Evolutionary conservation across 2,888 invertebrate genomes (phyloP), one percentile per base, ranked within the genome.

Genomic region (Pterostichus madidus): DNA sequence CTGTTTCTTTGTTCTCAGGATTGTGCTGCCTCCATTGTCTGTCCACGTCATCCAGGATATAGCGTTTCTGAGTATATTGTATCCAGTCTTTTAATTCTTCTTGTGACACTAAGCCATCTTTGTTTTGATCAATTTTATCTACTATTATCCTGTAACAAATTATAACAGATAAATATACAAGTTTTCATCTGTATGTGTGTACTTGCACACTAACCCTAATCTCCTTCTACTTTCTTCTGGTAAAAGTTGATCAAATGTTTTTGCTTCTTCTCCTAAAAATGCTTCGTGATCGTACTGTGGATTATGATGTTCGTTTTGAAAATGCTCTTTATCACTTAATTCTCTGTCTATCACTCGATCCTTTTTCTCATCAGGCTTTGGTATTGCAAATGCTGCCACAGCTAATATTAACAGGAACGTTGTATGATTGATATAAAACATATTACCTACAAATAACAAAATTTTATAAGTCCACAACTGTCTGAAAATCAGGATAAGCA

Each of bases 31-130:
- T 94, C 99, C 99, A 99, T 88, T 98, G 97, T 5, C 96, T 92
- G 35, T 96, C 95, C 0, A 98, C 97, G 90, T 99, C 98, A 86
- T 97, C 97, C 64, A 94, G 92, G 52, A 99, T 96, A 89, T 99
- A 99, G 80, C 97, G 92, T 86, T 94, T 95, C 90, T 99, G 98
- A 0, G 99, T 98, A 89, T 96, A 97, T 85, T 96, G 93, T 87
- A 99, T 99, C 99, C 99, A 99, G 86, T 96, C 96, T 89, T 97
- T 97, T 31, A 99, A 91, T 90, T 99, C 99, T 79, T 96, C 94
- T 83, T 96, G 93, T 0, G 96, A 94, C 2, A 98, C 93, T 85
- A 94, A 94, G 0, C 96, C 96, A 90, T 98, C 96, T 8, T 93
- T 92, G 89, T 98, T 94, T 7, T 92, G 92, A 89, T 99, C 99